phyloP scores from a whole-genome alignment of 2,797 vertebrate genomes.

The Danio tinwini region DNA sequence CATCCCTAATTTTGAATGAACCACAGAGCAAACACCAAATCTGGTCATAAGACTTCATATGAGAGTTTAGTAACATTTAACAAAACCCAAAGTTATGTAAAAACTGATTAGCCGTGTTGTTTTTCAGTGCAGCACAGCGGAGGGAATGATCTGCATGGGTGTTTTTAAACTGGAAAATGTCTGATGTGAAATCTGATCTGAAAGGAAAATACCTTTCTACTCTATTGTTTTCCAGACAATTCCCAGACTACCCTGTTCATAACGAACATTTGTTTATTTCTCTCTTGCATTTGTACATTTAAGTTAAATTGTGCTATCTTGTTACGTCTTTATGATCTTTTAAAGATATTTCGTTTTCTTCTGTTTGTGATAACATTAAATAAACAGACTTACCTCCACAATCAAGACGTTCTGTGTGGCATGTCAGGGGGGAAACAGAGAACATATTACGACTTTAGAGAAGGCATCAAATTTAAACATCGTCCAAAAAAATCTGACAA shows the following conservation, averaged over 20 bases:
- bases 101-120: constrained; percentile 21
- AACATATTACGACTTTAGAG: constrained; percentile 26
- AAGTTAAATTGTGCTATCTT: not conserved
- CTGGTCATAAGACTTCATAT: not conserved
- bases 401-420: constrained; percentile 64
- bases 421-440: constrained; percentile 24
- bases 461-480: too few relatives aligned
- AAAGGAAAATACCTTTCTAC: constrained; percentile 39
- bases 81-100: not conserved
- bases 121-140: constrained; percentile 27
- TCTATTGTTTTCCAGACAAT: constrained; percentile 47
- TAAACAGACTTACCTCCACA: constrained; percentile 60
- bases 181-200: constrained; percentile 55
- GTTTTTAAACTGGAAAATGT: constrained; percentile 51
- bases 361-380: not conserved
- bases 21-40: not conserved
- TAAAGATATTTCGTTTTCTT: not conserved
- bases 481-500: too few relatives aligned
- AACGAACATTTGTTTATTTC: constrained; percentile 59
- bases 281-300: not conserved
- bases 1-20: too few relatives aligned
- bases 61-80: not conserved
- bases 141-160: constrained; percentile 11
- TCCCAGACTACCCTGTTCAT: constrained; percentile 44
- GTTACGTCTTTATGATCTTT: not conserved